These are phyloP conservation scores for Omphaloscelis lunosa DNA, from an alignment of 2,888 invertebrate species.

Conservation along the genomic window DNA sequence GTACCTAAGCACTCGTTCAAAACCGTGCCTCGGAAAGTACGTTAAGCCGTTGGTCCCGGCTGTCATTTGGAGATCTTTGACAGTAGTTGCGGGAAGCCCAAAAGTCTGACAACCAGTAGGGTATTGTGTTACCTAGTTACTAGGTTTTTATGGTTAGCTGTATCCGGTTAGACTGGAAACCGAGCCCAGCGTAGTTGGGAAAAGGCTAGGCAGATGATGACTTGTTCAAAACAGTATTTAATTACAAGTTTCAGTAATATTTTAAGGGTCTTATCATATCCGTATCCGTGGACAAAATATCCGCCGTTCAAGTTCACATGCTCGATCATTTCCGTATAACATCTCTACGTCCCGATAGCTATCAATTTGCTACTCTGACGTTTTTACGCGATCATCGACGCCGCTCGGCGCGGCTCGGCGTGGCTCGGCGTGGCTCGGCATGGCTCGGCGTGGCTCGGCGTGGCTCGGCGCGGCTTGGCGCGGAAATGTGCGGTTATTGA, in stretches of 20 bases:
- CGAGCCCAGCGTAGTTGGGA: too few species aligned
- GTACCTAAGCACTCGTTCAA: too few species aligned
- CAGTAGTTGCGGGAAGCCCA: too few species aligned
- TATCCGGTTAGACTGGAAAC: too few species aligned
- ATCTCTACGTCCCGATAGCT: constrained; percentile 53
- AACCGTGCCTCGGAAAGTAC: too few species aligned
- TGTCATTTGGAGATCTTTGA: too few species aligned
- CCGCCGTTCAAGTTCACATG: constrained; percentile 33
- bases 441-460: constrained; percentile 7
- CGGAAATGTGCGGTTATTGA: constrained; percentile 59
- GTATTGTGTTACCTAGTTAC: too few species aligned
- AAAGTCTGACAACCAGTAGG: too few species aligned
- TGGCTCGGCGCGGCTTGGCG: background rate
- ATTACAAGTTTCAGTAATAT: background rate
- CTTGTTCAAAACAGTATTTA: background rate
- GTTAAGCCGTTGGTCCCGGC: too few species aligned
- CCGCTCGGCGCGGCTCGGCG: constrained; percentile 19
- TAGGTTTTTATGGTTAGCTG: too few species aligned
- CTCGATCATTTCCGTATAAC: constrained; percentile 44
- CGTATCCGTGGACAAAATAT: constrained; percentile 44
- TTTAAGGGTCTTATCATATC: constrained; percentile 11
- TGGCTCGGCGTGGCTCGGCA: constrained; percentile 9
- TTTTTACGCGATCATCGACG: constrained; percentile 58
- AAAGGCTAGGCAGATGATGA: too few species aligned
- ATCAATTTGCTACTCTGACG: constrained; percentile 62